Conservation (phyloP, 1,140 invertebrate species). For the Drosophila nikananu region DNA sequence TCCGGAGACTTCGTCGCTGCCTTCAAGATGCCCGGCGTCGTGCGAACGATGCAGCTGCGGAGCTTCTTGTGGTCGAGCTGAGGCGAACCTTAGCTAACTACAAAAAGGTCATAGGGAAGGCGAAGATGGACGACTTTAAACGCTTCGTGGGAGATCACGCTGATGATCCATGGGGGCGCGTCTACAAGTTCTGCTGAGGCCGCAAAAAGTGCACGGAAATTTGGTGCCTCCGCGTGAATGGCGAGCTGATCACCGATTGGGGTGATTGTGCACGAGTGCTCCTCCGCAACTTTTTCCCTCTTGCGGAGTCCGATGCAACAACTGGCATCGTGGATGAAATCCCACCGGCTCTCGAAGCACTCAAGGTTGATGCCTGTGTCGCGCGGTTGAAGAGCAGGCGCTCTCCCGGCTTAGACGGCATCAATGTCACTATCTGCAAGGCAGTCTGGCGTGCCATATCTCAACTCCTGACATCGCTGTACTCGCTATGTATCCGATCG, state of each 20-base stretch:
- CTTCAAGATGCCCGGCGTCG: too few species aligned
- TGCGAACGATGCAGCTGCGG: too few species aligned
- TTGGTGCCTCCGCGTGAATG: too few species aligned
- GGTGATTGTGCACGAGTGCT: background rate
- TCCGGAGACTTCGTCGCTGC: too few species aligned
- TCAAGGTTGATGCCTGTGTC: conserved; percentile 19
- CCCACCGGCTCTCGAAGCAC: conserved; percentile 3
- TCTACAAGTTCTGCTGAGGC: conserved; percentile 25
- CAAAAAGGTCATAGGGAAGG: conserved; percentile 26
- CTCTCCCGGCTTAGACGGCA: too few species aligned
- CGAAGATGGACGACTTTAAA: conserved; percentile 19
- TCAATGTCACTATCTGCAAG: conserved; percentile 32
- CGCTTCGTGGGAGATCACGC: conserved; percentile 24
- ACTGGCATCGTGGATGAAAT: conserved; percentile 1
- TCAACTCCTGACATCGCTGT: background rate
- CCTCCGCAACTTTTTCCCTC: conserved; percentile 1
- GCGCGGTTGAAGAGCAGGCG: conserved; percentile 11
- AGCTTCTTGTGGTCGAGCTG: too few species aligned
- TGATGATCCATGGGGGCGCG: conserved; percentile 7
- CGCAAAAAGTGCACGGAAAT: background rate
- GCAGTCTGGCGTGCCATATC: conserved; percentile 20
- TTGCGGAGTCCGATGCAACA: conserved; percentile 18
- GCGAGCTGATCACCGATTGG: background rate
- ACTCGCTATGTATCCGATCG: background rate
- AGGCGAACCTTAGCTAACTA: conserved; percentile 2